Percentiles rank a stretch among this genome's conserved stretches.
phyloP scores from a whole-genome alignment of 2,888 invertebrate genomes.

The Idaea biselata region DNA sequence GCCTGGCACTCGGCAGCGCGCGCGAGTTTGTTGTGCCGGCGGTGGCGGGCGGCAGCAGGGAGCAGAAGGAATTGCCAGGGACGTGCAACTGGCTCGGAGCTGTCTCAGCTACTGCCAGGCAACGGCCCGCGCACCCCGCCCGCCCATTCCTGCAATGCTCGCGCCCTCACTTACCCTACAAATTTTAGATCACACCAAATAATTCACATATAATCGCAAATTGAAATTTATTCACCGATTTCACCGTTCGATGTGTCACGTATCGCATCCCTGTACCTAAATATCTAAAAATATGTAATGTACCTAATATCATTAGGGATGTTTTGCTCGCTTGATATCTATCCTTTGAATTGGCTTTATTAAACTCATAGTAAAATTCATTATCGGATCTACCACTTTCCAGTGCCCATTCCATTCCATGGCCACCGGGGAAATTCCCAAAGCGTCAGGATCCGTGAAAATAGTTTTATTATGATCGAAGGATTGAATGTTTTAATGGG shows the following conservation, averaged over 20 bases:
- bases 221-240: conserved; percentile 33
- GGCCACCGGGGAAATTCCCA: too few species aligned
- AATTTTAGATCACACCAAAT: conserved; percentile 62
- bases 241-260: conserved; percentile 15
- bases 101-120: conserved; percentile 62
- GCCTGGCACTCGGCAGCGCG: conserved; percentile 33
- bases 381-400: too few species aligned
- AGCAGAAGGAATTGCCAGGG: conserved; percentile 43
- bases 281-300: neutral
- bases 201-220: conserved; percentile 37
- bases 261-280: neutral
- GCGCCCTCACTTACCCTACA: conserved; percentile 55
- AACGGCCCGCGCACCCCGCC: conserved; percentile 53
- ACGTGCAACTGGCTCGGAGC: conserved; percentile 68
- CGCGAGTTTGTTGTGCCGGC: conserved; percentile 63
- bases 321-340: neutral
- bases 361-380: too few species aligned
- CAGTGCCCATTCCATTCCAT: too few species aligned
- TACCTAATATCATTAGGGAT: neutral
- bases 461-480: too few species aligned
- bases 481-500: too few species aligned
- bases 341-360: neutral
- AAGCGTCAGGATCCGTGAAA: too few species aligned
- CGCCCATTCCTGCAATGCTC: conserved; percentile 58
- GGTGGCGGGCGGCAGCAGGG: conserved; percentile 24